phyloP scores from a whole-genome alignment of 2,888 invertebrate genomes.

The Drosophila maculinotata region DNA sequence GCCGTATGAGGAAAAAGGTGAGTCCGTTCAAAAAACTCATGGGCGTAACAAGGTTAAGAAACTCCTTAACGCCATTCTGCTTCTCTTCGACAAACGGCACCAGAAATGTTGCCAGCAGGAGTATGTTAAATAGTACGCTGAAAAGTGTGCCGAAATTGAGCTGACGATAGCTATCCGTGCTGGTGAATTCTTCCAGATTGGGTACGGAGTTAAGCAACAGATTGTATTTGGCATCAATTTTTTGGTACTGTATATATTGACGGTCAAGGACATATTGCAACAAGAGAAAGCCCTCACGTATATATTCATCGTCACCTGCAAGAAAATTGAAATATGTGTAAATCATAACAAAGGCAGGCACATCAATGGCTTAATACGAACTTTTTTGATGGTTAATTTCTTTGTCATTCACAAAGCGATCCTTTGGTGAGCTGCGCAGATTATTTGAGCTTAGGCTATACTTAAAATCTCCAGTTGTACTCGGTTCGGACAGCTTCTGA shows the following conservation, averaged over 20 bases:
- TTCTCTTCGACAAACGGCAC: constrained; percentile 88
- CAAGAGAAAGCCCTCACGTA: constrained; percentile 86
- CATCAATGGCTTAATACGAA: constrained; percentile 21
- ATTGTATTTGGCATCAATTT: constrained; percentile 46
- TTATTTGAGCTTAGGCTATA: constrained; percentile 86
- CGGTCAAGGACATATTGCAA: constrained; percentile 88
- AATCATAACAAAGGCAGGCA: constrained; percentile 12
- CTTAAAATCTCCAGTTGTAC: constrained; percentile 32
- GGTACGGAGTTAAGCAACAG: constrained; percentile 75
- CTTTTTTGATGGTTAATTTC: constrained; percentile 78
- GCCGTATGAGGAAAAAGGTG: constrained; percentile 81
- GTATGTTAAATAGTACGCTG: constrained; percentile 73
- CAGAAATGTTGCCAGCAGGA: constrained; percentile 84
- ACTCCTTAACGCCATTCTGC: constrained; percentile 86
- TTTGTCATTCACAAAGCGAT: constrained; percentile 81
- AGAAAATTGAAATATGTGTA: constrained; percentile 25
- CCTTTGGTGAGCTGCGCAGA: constrained; percentile 82
- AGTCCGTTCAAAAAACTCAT: constrained; percentile 83
- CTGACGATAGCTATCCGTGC: constrained; percentile 68
- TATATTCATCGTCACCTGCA: constrained; percentile 85
- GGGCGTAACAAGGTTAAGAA: constrained; percentile 82
- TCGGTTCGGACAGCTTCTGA: constrained; percentile 49
- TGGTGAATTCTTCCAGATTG: constrained; percentile 56
- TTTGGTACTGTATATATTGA: constrained; percentile 85
- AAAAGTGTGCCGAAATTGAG: constrained; percentile 76